phyloP scores from a whole-genome alignment of 1,140 invertebrate species.

The Hormaphis cornu region DNA sequence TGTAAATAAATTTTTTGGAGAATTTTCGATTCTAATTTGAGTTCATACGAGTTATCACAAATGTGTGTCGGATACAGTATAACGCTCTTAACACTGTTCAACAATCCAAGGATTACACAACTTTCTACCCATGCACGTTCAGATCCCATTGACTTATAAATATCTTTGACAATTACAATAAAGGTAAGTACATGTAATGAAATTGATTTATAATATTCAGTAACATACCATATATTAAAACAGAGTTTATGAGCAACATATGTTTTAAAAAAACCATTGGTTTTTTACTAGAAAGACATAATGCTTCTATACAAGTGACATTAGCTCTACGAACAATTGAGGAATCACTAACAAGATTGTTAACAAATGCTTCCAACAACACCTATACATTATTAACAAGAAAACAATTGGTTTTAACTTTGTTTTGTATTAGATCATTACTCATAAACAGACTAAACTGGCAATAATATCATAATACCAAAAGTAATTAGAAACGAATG shows the following conservation, averaged over 20 bases:
- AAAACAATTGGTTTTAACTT: too few species aligned
- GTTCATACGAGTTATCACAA: constrained; percentile 2
- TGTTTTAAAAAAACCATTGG: constrained; percentile 20
- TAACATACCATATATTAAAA: constrained; percentile 10
- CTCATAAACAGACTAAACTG: too few species aligned
- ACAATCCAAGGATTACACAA: constrained; percentile 16
- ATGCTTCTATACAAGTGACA: constrained; percentile 18
- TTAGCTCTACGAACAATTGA: constrained; percentile 6
- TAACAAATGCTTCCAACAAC: constrained; percentile 10
- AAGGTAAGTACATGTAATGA: too few species aligned
- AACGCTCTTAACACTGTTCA: constrained; percentile 33
- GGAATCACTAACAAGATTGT: constrained; percentile 19
- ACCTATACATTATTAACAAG: background rate
- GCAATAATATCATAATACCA: too few species aligned
- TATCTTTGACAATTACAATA: background rate
- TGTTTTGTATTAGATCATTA: too few species aligned
- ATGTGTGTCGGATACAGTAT: background rate
- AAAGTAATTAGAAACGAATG: too few species aligned
- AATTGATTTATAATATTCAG: too few species aligned
- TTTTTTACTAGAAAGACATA: constrained; percentile 19
- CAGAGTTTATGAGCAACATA: constrained; percentile 9
- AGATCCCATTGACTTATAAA: constrained; percentile 13
- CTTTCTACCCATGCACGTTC: constrained; percentile 13
- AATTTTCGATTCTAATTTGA: constrained; percentile 7
- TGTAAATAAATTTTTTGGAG: constrained; percentile 25